These are phyloP conservation scores for Pteruthius melanotis DNA, from an alignment of 2,113 vertebrate species.

Conservation along the genomic window DNA sequence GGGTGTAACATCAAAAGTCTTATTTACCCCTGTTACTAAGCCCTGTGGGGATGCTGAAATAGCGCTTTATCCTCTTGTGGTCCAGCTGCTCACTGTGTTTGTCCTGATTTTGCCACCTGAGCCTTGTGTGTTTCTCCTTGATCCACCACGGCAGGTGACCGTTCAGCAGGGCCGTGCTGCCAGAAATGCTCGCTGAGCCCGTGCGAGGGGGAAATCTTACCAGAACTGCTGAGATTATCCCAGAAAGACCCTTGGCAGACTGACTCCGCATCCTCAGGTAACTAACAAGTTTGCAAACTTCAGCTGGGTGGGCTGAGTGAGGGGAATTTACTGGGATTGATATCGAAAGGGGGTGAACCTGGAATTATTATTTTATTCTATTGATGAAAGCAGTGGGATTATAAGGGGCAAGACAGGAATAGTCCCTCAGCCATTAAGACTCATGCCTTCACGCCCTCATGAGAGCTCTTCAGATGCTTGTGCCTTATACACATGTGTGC, in stretches of 20 bases:
- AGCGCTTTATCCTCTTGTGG: not conserved
- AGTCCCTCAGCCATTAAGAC: not conserved
- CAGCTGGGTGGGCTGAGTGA: not conserved
- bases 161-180: constrained; percentile 64
- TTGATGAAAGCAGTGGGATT: not conserved
- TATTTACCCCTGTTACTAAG: not conserved
- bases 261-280: constrained; percentile 73
- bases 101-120: not conserved
- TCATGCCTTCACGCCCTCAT: not conserved
- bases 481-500: not conserved
- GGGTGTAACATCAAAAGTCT: not conserved
- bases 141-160: constrained; percentile 57
- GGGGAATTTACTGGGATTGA: not conserved
- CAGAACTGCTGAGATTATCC: constrained; percentile 60
- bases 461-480: not conserved
- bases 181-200: constrained; percentile 75
- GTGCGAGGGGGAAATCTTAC: constrained; percentile 59
- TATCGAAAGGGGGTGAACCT: not conserved
- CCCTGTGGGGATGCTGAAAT: not conserved
- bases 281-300: constrained; percentile 33
- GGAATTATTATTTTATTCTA: not conserved
- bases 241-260: constrained; percentile 60
- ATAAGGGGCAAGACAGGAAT: not conserved
- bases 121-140: constrained; percentile 36
- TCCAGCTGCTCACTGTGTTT: not conserved